Evolutionary conservation across 2,113 vertebrate genomes (phyloP).

Genomic region (Gavialis gangeticus): DNA sequence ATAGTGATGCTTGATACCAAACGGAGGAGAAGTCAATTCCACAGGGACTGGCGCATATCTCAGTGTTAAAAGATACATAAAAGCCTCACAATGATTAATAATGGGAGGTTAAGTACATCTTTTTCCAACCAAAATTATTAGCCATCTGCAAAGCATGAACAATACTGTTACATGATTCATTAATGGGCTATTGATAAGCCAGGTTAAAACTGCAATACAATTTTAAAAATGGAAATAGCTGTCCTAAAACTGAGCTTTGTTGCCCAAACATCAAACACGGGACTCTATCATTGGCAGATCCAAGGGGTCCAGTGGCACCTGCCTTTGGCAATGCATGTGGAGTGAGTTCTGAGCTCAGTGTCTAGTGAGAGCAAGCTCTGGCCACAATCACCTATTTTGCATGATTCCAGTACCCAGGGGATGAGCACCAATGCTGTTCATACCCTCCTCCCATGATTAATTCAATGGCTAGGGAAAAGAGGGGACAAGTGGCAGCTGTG

Average conservation of each 20-base stretch:
- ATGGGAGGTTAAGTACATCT: slow-evolving; percentile 8
- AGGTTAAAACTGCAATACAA: neutral
- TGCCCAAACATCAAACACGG: too few relatives aligned
- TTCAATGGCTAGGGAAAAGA: too few relatives aligned
- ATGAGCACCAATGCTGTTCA: too few relatives aligned
- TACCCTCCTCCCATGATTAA: too few relatives aligned
- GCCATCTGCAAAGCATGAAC: slow-evolving; percentile 25
- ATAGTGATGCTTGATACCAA: neutral
- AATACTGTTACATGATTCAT: neutral
- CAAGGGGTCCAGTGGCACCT: too few relatives aligned
- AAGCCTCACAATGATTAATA: slow-evolving; percentile 43
- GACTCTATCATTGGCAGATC: too few relatives aligned
- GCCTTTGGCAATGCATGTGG: too few relatives aligned
- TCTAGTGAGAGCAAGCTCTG: too few relatives aligned
- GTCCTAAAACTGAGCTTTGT: neutral
- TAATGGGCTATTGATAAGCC: neutral
- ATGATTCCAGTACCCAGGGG: too few relatives aligned
- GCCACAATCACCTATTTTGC: too few relatives aligned
- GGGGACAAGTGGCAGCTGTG: too few relatives aligned
- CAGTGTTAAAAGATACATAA: slow-evolving; percentile 12
- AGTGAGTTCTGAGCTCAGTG: too few relatives aligned
- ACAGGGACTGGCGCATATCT: slow-evolving; percentile 31
- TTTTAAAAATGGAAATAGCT: slow-evolving; percentile 17
- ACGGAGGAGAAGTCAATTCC: neutral
- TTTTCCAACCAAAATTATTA: slow-evolving; percentile 4